Evolutionary conservation across 1,140 invertebrate species (phyloP).

Genomic region (Apolygus lucorum): DNA sequence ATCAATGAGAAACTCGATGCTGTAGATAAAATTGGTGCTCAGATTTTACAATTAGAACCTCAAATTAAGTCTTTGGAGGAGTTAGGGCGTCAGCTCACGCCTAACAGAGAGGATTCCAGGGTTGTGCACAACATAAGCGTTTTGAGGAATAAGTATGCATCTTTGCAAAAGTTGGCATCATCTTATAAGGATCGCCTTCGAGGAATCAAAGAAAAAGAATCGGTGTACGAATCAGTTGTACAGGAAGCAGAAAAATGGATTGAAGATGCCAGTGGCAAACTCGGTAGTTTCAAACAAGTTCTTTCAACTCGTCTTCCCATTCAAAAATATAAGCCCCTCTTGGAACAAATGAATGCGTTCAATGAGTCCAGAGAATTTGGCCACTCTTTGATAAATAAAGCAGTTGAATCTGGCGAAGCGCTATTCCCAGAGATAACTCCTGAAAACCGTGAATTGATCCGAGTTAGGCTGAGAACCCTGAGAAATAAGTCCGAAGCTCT

Average conservation of each 20-base stretch:
- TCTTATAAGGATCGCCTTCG: slow-evolving; percentile 24
- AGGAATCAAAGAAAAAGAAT: slow-evolving; percentile 38
- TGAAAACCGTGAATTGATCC: slow-evolving; percentile 73
- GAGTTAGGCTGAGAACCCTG: slow-evolving; percentile 69
- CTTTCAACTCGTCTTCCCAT: slow-evolving; percentile 48
- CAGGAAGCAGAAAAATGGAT: slow-evolving; percentile 71
- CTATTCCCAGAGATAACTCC: slow-evolving; percentile 77
- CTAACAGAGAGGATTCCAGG: slow-evolving; percentile 69
- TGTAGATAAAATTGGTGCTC: slow-evolving; percentile 51
- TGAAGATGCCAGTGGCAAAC: slow-evolving; percentile 57
- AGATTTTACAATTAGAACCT: slow-evolving; percentile 56
- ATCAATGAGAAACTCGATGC: neutral
- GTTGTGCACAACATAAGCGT: slow-evolving; percentile 70
- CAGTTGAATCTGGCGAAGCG: slow-evolving; percentile 75
- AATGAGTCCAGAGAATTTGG: slow-evolving; percentile 67
- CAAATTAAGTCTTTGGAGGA: slow-evolving; percentile 57
- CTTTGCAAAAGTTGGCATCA: slow-evolving; percentile 58
- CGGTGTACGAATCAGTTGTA: slow-evolving; percentile 55
- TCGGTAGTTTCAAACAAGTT: slow-evolving; percentile 58
- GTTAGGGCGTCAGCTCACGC: slow-evolving; percentile 61
- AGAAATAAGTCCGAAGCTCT: slow-evolving; percentile 74
- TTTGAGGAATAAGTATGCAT: slow-evolving; percentile 64
- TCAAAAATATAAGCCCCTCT: slow-evolving; percentile 50
- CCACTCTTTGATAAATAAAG: slow-evolving; percentile 64
- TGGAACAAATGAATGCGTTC: slow-evolving; percentile 65